Base-by-base conservation (phyloP, 2,113 vertebrate genomes). In the Acrocephalus kingi region DNA sequence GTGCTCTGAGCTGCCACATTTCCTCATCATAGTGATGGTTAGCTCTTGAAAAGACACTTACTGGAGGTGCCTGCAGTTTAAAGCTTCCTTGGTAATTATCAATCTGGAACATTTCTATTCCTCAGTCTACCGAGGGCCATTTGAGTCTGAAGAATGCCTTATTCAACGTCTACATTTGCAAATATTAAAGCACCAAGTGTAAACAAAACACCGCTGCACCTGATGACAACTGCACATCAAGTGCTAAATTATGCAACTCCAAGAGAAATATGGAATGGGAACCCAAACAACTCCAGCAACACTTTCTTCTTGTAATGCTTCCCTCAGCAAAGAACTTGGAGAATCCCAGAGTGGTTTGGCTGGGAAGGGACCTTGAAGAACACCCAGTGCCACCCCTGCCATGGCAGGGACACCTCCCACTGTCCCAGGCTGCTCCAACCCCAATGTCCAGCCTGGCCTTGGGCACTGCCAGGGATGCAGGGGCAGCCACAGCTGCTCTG, bases 31-130 rank as follows among this genome's bases (percentile, higher is more conserved):
- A 48, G 83, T 77, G 85, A 79, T 61, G 33, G 39, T 2, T 83
- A 88, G 35, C 80, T 90, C 74, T 68, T 89, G n/a, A 76, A 80
- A 86, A 86, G 58, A 63, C 30, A 80, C 69, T 84, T 78, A 89
- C 22, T 71, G 81, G 58, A 94, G 93, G 49, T 94, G 59, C 41
- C 64, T 96, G 89, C 63, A 78, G 68, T 95, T 95, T 77, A 89
- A 95, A 93, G 85, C 71, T 91, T 93, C 21, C 82, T 71, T 90
- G 59, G 74, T 33, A 92, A 95, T 97, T 96, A 96, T 77, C 94
- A 97, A 13, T 84, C 94, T 96, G 97, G 79, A 85, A 81, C 61
- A 68, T 84, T 95, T 89, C 75, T 91, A 13, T 68, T 96, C 91
- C 87, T 96, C 81, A 90, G 31, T 62, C 88, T 72, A 75, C 79